Evolutionary conservation across 2,797 vertebrate species (phyloP), one percentile per base, ranked within the genome.

Genomic region (Perodicticus potto): DNA sequence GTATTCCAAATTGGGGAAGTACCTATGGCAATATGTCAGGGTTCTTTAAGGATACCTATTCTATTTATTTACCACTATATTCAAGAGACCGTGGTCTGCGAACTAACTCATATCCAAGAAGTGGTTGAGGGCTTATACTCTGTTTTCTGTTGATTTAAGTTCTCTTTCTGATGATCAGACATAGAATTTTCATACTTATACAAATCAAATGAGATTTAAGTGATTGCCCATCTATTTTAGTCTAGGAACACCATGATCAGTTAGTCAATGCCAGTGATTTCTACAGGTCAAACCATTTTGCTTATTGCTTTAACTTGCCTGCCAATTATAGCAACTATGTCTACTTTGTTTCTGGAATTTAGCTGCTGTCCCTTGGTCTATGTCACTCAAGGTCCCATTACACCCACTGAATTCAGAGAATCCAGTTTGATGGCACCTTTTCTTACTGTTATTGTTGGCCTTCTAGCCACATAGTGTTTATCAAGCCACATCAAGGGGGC

Each of bases 71-170:
- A 85, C 7, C 25, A 59, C n/a, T 92, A 91, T 69, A 73, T 91
- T 95, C 80, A 85, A 13, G 37, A 34, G 34, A 8, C 14, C 22
- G 34, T 77, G 23, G 14, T 78, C 91, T 91, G 5, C 73, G 80
- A 92, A 92, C 34, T 84, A 81, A 63, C 27, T 92, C n/a, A 95
- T 34, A 34, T 93, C 45, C 76, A 43, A 84, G 84, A 91, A 88
- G 72, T 76, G 32, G 19, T 82, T 81, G 61, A 86, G 69, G 78
- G 49, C 32, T 23, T 59, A 29, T 59, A 67, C 19, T 67, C 4
- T 85, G 14, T 93, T 95, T 91, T 65, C 12, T 86, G 55, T 94
- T 89, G 53, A 72, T 63, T 91, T 80, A 70, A 80, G 11, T 86
- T 29, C 11, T 69, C 34, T 6, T 85, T 81, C 13, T 96, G 34